A percentile compares a stretch with the other conserved stretches of the same genome.
Evolutionary conservation across 2,113 vertebrate genomes (phyloP).

Genomic region (Hippocampus barbouri): DNA sequence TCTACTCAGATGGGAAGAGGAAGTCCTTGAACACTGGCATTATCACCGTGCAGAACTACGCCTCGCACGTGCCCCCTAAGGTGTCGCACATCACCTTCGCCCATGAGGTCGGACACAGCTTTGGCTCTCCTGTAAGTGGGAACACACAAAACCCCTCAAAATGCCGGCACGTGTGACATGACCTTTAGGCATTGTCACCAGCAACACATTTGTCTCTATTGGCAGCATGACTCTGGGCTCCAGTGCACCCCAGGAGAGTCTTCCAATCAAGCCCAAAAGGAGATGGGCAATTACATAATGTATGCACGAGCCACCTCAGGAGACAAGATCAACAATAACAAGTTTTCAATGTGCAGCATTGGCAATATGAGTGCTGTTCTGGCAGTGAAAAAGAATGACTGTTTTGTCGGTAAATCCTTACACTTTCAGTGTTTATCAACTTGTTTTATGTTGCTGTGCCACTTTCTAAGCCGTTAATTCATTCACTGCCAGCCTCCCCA

Average conservation of each 20-base stretch:
- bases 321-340: conserved; percentile 95
- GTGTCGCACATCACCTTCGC: conserved; percentile 98
- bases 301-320: conserved; percentile 96
- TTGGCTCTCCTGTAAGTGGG: conserved; percentile 93
- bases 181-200: not conserved
- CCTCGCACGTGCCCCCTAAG: conserved; percentile 95
- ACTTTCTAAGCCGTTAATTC: not conserved
- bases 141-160: not conserved
- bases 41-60: conserved; percentile 98
- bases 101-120: conserved; percentile 98
- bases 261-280: conserved; percentile 81
- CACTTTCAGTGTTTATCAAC: not conserved
- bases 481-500: too few species aligned
- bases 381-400: conserved; percentile 81
- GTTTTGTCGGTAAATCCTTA: conserved; percentile 88
- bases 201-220: not conserved
- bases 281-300: conserved; percentile 96
- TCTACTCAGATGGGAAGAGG: conserved; percentile 90
- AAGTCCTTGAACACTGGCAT: conserved; percentile 98
- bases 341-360: conserved; percentile 92
- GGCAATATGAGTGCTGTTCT: conserved; percentile 94
- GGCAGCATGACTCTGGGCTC: conserved; percentile 92
- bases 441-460: not conserved
- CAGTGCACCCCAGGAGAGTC: conserved; percentile 96
- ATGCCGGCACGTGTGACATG: not conserved